Conservation (phyloP, 2,113 vertebrate species). For the Bothrops jararaca region DNA sequence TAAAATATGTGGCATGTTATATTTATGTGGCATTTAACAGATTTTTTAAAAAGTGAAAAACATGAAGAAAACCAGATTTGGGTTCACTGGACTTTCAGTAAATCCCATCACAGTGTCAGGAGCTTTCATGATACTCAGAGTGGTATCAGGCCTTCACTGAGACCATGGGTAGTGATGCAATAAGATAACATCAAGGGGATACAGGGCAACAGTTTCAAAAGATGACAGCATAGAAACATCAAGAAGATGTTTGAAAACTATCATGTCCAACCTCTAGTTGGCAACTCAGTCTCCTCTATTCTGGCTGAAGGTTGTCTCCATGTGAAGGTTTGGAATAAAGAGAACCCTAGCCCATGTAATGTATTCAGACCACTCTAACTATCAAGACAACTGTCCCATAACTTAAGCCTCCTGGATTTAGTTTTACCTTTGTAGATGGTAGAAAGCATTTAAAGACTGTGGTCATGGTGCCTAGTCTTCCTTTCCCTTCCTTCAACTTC, state of each 20-base stretch:
- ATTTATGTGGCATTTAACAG: neutral
- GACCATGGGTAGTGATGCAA: neutral
- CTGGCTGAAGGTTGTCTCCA: neutral
- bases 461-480: neutral
- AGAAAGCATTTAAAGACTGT: neutral
- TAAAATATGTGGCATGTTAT: neutral
- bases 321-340: neutral
- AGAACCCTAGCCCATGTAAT: neutral
- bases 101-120: neutral
- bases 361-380: neutral
- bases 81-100: neutral
- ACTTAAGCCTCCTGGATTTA: neutral
- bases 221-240: neutral
- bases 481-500: neutral
- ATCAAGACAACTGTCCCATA: neutral
- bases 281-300: neutral
- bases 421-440: neutral
- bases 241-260: neutral
- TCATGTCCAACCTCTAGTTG: neutral
- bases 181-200: neutral
- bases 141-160: neutral
- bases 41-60: neutral
- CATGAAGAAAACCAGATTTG: neutral
- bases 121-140: neutral
- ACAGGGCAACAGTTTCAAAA: neutral